Conservation (phyloP, 2,888 invertebrate species). For the Thumatha senex region DNA sequence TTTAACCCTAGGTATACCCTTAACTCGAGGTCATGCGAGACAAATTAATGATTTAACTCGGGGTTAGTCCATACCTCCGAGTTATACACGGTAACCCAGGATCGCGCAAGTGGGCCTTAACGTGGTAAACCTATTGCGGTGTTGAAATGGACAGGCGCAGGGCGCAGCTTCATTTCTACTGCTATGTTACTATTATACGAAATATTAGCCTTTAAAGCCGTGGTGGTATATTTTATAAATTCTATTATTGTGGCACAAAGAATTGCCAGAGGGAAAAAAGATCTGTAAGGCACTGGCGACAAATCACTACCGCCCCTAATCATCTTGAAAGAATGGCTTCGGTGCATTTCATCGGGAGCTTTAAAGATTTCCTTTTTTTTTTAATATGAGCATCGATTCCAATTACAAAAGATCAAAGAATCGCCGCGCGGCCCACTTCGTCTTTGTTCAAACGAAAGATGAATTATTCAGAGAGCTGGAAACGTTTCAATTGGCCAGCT, state of each 20-base stretch:
- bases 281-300: slow-evolving; percentile 37
- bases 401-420: slow-evolving; percentile 84
- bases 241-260: slow-evolving; percentile 23
- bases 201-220: slow-evolving; percentile 15
- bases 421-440: slow-evolving; percentile 83
- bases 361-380: slow-evolving; percentile 80
- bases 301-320: slow-evolving; percentile 71
- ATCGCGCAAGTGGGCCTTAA: no score
- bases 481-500: slow-evolving; percentile 84
- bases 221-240: slow-evolving; percentile 12
- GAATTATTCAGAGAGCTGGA: slow-evolving; percentile 84
- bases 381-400: slow-evolving; percentile 84
- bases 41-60: no score
- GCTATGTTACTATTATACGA: no score
- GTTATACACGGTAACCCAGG: no score
- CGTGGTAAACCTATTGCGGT: no score
- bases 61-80: no score
- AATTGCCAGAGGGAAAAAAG: slow-evolving; percentile 32
- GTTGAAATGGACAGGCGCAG: no score
- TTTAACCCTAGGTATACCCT: no score
- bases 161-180: no score
- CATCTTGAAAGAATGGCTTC: slow-evolving; percentile 76
- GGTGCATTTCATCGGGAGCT: slow-evolving; percentile 78
- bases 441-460: slow-evolving; percentile 84
- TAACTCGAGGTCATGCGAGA: no score